Conservation (phyloP, 2,888 invertebrate genomes). For the Nemurella pictetii region DNA sequence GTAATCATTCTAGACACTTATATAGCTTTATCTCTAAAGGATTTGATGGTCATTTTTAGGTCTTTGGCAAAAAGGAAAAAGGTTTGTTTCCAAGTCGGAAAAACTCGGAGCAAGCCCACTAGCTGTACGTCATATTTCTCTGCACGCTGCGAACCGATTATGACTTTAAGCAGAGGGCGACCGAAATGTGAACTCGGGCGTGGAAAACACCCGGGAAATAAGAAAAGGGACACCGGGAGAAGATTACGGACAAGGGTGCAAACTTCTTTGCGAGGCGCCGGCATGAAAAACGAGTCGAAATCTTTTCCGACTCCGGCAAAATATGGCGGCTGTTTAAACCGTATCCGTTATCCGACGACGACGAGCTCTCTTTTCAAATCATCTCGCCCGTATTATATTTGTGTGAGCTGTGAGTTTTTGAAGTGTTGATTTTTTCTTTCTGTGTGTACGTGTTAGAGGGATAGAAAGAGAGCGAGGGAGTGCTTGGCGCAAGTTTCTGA, state of each 20-base stretch:
- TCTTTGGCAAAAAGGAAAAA: no score
- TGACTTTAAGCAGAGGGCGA: neutral
- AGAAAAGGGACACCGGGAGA: neutral
- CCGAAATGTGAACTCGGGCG: neutral
- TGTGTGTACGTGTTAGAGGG: no score
- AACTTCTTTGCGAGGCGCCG: no score
- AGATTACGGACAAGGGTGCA: neutral
- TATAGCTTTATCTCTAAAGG: no score
- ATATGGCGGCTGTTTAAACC: neutral
- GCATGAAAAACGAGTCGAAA: neutral
- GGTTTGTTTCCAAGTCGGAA: no score
- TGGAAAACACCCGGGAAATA: neutral
- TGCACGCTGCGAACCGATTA: no score
- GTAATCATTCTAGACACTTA: no score
- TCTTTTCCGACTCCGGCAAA: neutral
- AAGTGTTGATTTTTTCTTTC: neutral
- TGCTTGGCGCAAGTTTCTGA: neutral
- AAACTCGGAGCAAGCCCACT: no score
- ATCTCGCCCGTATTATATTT: neutral
- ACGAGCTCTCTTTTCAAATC: neutral
- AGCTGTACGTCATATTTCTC: no score
- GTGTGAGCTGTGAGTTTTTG: neutral
- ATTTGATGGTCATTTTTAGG: no score
- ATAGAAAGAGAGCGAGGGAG: neutral
- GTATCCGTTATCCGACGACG: neutral